Conservation (phyloP, 2,113 vertebrate species). For the Poeciliopsis prolifica region DNA sequence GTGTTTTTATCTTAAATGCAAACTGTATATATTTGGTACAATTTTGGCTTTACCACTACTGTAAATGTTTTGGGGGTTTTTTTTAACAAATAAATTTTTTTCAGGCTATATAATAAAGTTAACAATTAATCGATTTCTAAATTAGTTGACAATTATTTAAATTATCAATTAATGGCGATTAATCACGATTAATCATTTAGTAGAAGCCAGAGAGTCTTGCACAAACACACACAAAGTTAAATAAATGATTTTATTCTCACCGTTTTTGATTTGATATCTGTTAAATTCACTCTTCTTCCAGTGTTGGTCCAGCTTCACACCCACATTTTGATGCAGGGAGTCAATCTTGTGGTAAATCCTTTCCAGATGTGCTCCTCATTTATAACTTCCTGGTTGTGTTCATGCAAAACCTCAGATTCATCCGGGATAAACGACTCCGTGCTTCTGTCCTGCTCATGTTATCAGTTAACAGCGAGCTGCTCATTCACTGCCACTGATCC, state of each 20-base stretch:
- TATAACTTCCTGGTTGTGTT: not conserved
- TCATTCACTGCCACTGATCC: conserved; percentile 79
- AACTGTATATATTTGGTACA: too few species aligned
- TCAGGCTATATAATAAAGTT: too few species aligned
- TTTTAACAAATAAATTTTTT: too few species aligned
- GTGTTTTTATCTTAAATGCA: too few species aligned
- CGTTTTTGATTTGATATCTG: conserved; percentile 35
- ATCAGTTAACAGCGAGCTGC: conserved; percentile 50
- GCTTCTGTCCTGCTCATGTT: conserved; percentile 44
- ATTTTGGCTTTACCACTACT: too few species aligned
- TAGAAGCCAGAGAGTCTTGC: not conserved
- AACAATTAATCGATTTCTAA: too few species aligned
- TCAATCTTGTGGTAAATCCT: not conserved
- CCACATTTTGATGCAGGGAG: not conserved
- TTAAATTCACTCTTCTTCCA: conserved; percentile 2
- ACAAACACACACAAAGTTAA: too few species aligned
- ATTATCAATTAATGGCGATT: too few species aligned
- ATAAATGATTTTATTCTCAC: conserved; percentile 20
- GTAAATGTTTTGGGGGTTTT: too few species aligned
- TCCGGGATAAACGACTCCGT: conserved; percentile 29
- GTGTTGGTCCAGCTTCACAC: not conserved
- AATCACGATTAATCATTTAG: too few species aligned
- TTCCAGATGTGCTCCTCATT: not conserved
- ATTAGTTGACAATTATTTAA: too few species aligned
- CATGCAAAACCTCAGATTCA: conserved; percentile 9